phyloP scores from a whole-genome alignment of 2,113 vertebrate species.

The Cephalophus harveyi region DNA sequence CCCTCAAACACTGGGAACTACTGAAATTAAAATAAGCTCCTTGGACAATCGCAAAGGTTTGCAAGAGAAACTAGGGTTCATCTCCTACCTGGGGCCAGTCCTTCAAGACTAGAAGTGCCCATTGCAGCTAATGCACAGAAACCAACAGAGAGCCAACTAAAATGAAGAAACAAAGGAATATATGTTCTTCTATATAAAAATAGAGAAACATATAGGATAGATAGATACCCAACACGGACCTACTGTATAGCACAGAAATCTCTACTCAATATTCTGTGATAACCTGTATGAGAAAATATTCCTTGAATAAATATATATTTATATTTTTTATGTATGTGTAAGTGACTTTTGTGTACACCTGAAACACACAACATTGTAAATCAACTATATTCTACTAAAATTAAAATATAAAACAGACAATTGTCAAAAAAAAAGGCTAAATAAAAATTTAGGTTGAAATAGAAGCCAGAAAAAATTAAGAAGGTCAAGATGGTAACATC shows the following conservation, averaged over 20 bases:
- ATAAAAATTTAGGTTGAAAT: background rate
- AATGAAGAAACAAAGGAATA: background rate
- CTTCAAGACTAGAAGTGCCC: background rate
- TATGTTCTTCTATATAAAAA: background rate
- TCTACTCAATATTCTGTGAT: background rate
- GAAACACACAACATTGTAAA: background rate
- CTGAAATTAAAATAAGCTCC: background rate
- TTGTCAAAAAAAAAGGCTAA: background rate
- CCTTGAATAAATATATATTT: background rate
- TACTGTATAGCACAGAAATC: background rate
- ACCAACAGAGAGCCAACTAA: background rate
- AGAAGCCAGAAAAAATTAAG: background rate
- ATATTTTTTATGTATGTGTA: background rate
- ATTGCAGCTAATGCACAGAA: background rate
- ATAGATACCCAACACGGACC: background rate
- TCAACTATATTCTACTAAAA: background rate
- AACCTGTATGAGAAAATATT: background rate
- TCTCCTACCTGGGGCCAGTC: background rate
- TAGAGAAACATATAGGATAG: background rate
- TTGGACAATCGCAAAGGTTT: background rate
- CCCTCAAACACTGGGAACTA: background rate
- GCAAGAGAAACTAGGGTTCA: background rate
- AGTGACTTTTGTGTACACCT: background rate
- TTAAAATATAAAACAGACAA: background rate
- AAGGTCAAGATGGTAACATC: background rate